A percentile compares a stretch with the other conserved stretches of the same genome.
These are phyloP conservation scores for Bombus turneri DNA, from an alignment of 1,140 invertebrate species.

Conservation along the genomic window DNA sequence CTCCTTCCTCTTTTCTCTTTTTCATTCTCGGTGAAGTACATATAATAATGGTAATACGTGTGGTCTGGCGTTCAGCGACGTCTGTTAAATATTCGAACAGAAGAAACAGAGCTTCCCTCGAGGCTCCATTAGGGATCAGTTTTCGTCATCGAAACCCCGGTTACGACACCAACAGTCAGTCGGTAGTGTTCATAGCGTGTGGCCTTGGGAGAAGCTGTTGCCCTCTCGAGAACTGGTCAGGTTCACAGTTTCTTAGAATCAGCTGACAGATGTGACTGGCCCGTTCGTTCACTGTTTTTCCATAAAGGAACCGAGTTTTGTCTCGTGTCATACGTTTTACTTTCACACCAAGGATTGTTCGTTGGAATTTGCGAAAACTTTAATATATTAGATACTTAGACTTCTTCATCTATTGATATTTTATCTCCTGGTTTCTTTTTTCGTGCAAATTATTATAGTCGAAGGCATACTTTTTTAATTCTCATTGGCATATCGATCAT, in stretches of 20 bases:
- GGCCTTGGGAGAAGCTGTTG: conserved; percentile 62
- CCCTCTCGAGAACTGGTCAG: conserved; percentile 56
- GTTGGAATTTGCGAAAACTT: neutral
- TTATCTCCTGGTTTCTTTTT: neutral
- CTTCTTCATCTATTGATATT: rapidly evolving
- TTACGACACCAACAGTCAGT: conserved; percentile 19
- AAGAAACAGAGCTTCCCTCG: neutral
- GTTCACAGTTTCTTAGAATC: conserved; percentile 62
- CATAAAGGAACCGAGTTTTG: conserved; percentile 27
- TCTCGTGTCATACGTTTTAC: neutral
- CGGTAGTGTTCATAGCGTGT: conserved; percentile 28
- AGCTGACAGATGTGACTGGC: conserved; percentile 48
- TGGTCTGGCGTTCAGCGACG: neutral
- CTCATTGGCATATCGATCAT: conserved; percentile 6
- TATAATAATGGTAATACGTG: neutral
- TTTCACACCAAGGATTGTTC: rapidly evolving
- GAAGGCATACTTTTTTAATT: rapidly evolving
- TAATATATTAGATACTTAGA: neutral
- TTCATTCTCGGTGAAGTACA: neutral
- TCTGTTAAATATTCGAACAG: neutral
- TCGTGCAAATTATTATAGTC: neutral
- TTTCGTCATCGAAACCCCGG: conserved; percentile 39
- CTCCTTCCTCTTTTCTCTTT: neutral
- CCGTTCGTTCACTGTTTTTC: conserved; percentile 47
- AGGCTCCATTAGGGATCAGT: neutral